These are phyloP conservation scores for Nothobranchius kuhntae DNA, from an alignment of 2,113 vertebrate species.

Conservation along the genomic window DNA sequence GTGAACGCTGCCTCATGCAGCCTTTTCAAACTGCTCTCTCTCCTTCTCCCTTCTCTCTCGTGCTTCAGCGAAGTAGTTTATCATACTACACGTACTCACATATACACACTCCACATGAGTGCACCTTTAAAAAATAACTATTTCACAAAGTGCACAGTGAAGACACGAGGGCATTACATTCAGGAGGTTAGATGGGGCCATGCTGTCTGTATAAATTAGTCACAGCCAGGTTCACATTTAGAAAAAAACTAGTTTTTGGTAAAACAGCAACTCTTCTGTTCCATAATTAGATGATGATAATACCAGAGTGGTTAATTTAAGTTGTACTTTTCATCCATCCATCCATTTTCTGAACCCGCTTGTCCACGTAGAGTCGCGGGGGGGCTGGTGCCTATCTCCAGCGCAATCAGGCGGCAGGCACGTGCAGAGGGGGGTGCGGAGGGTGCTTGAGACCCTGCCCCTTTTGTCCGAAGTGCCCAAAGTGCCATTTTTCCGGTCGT, in stretches of 20 bases:
- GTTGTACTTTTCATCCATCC: too few relatives aligned
- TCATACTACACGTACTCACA: conserved; percentile 2
- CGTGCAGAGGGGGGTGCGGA: too few relatives aligned
- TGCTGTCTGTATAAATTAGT: conserved; percentile 16
- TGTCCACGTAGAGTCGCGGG: too few relatives aligned
- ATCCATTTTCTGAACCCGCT: too few relatives aligned
- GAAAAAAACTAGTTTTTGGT: neutral
- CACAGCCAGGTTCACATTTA: conserved; percentile 9
- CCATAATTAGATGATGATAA: too few relatives aligned
- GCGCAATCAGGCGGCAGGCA: too few relatives aligned
- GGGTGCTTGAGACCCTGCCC: too few relatives aligned
- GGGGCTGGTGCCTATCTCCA: too few relatives aligned
- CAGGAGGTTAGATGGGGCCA: neutral
- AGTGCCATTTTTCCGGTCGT: too few relatives aligned
- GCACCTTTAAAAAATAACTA: conserved; percentile 20
- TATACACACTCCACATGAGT: conserved; percentile 21
- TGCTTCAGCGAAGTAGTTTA: conserved; percentile 4
- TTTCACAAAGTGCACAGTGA: conserved; percentile 17
- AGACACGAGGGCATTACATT: neutral
- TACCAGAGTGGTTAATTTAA: too few relatives aligned
- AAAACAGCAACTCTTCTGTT: too few relatives aligned
- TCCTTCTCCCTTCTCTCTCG: neutral
- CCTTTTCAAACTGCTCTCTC: neutral
- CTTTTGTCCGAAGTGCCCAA: too few relatives aligned
- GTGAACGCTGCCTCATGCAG: conserved; percentile 30